Conservation (phyloP, 2,888 invertebrate species). For the Achlya flavicornis region DNA sequence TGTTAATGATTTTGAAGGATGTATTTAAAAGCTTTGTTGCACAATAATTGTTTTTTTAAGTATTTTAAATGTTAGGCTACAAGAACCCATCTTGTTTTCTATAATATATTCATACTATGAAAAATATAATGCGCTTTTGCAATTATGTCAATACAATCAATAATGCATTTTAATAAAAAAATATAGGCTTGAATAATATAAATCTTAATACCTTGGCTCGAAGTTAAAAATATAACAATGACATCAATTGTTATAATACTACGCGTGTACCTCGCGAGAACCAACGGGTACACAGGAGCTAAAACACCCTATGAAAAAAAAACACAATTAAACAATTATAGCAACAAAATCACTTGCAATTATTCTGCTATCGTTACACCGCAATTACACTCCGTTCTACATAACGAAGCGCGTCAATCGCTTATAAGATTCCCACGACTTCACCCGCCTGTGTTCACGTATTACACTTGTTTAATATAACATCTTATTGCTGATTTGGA, state of each 20-base stretch:
- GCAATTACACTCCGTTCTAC: conserved; percentile 61
- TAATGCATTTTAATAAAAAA: not conserved
- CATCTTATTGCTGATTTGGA: not conserved
- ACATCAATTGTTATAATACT: no score
- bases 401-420: conserved; percentile 62
- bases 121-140: not conserved
- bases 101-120: not conserved
- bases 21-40: conserved; percentile 14
- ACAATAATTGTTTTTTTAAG: not conserved
- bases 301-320: not conserved
- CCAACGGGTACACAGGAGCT: not conserved
- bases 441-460: conserved; percentile 8
- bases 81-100: not conserved
- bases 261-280: no score
- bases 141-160: not conserved
- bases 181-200: no score
- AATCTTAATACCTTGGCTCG: no score
- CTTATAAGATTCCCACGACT: conserved; percentile 58
- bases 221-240: no score
- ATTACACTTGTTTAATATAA: not conserved
- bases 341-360: conserved; percentile 3
- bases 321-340: not conserved
- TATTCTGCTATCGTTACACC: conserved; percentile 44
- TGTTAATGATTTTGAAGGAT: conserved; percentile 11
- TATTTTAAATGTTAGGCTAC: not conserved